A percentile compares a stretch with the other conserved stretches of the same genome.
Evolutionary conservation across 2,113 vertebrate genomes (phyloP).

Genomic region (Puffinus mauretanicus): DNA sequence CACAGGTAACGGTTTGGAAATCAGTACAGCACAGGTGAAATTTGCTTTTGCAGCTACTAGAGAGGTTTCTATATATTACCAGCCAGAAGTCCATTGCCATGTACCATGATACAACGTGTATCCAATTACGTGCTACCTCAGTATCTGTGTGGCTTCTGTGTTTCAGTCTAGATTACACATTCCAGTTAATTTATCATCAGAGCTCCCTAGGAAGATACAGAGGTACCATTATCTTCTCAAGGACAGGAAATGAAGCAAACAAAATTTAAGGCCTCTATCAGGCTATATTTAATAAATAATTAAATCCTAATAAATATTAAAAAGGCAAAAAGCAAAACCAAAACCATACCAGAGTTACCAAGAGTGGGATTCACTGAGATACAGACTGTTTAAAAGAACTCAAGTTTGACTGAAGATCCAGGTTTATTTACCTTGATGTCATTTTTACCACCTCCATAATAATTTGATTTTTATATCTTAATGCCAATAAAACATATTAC

Average conservation of each 20-base stretch:
- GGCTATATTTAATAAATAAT: neutral
- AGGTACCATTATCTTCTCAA: neutral
- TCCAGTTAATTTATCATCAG: neutral
- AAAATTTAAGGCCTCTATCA: neutral
- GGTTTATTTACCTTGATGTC: neutral
- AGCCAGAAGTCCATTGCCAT: neutral
- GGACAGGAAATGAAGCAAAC: neutral
- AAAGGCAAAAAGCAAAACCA: neutral
- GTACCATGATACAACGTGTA: fast-evolving
- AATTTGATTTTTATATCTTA: neutral
- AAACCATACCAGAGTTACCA: neutral
- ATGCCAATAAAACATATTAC: neutral
- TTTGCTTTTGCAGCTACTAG: neutral
- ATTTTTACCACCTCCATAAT: neutral
- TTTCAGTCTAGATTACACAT: neutral
- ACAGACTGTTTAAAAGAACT: neutral
- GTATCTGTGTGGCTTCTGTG: neutral
- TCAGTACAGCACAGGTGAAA: neutral
- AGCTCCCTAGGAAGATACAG: neutral
- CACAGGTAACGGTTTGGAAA: neutral
- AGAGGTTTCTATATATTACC: neutral
- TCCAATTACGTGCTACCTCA: neutral
- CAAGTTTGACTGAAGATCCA: neutral
- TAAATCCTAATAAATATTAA: neutral
- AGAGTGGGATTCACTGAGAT: neutral